A percentile compares a stretch with the other conserved stretches of the same genome.
These are phyloP conservation scores for Petrolisthes manimaculis DNA, from an alignment of 2,888 invertebrate genomes.

Conservation along the genomic window DNA sequence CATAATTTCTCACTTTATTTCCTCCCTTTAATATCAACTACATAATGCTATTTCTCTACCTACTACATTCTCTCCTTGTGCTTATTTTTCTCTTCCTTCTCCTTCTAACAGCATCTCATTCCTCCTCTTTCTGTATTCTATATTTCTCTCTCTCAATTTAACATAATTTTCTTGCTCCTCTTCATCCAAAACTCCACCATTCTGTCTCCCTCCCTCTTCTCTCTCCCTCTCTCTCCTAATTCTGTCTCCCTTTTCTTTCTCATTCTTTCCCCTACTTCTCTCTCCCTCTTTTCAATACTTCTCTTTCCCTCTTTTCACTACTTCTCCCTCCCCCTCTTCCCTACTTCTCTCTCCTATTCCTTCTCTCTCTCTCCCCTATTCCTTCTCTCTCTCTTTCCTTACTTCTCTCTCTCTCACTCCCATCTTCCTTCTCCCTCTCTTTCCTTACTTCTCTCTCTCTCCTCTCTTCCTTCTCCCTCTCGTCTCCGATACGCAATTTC, in stretches of 20 bases:
- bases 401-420: neutral
- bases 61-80: neutral
- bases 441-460: neutral
- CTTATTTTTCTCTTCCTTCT: neutral
- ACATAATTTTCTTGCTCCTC: neutral
- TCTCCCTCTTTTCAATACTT: neutral
- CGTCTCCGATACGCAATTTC: conserved; percentile 7
- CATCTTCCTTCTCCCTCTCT: neutral
- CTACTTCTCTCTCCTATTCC: neutral
- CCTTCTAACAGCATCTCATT: neutral
- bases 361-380: neutral
- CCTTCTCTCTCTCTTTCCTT: neutral
- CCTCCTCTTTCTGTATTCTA: neutral
- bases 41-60: neutral
- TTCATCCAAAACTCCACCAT: neutral
- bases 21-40: neutral
- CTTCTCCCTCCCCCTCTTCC: too few species aligned
- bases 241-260: neutral
- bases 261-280: neutral
- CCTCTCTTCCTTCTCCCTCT: neutral
- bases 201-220: neutral
- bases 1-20: neutral
- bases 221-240: too few species aligned
- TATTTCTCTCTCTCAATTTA: neutral
- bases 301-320: neutral